phyloP scores from a whole-genome alignment of 2,888 invertebrate genomes.

The Augochlorella aurata region DNA sequence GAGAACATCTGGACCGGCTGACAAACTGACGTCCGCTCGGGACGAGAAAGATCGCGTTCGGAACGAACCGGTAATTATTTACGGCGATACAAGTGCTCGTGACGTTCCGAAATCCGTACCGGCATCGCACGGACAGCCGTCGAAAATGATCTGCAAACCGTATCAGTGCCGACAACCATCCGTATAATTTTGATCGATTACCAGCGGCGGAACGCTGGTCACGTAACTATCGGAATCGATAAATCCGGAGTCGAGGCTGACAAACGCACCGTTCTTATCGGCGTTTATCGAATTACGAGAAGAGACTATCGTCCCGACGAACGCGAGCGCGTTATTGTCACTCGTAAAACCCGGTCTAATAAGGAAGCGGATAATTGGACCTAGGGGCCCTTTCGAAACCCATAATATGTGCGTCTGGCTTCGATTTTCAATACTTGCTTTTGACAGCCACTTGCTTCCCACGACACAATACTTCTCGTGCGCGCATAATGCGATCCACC shows the following conservation, averaged over 20 bases:
- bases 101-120: not conserved
- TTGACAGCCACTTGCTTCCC: conserved; percentile 65
- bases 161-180: conserved; percentile 45
- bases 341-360: conserved; percentile 67
- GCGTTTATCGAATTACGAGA: not conserved
- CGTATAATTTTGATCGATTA: conserved; percentile 59
- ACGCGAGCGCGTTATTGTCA: conserved; percentile 34
- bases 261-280: conserved; percentile 37
- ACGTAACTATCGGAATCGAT: conserved; percentile 51
- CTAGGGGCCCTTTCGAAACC: conserved; percentile 65
- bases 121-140: conserved; percentile 1
- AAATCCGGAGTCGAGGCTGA: conserved; percentile 19
- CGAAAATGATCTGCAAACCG: conserved; percentile 49
- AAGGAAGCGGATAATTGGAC: conserved; percentile 74
- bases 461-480: conserved; percentile 56
- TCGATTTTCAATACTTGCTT: conserved; percentile 77
- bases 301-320: too few species aligned
- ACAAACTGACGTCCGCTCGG: too few species aligned
- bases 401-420: conserved; percentile 71
- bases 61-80: not conserved
- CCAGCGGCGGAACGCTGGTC: conserved; percentile 30
- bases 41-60: not conserved
- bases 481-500: conserved; percentile 44
- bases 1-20: not conserved
- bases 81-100: not conserved